Conservation (phyloP, 2,797 vertebrate genomes). For the Lagorchestes hirsutus region DNA sequence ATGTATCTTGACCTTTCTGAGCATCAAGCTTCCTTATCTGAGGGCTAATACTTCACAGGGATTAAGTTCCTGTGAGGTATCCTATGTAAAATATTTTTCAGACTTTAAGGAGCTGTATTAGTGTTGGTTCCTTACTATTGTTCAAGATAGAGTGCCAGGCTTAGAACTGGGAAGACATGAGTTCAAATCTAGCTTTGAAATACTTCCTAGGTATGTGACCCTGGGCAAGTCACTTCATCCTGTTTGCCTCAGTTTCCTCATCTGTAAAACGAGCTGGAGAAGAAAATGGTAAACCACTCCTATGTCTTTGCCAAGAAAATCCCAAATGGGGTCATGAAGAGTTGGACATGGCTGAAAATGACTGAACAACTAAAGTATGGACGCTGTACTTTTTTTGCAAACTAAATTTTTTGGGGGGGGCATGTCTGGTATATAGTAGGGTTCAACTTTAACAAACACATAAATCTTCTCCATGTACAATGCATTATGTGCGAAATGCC, state of each 20-base stretch:
- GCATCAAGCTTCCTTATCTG: not conserved
- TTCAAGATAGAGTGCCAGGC: not conserved
- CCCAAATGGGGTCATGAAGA: not conserved
- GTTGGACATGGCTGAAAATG: not conserved
- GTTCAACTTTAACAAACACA: not conserved
- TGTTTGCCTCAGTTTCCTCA: not conserved
- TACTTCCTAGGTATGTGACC: not conserved
- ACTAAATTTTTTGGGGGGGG: not conserved
- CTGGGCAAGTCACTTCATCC: too few relatives aligned
- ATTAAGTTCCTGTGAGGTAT: not conserved
- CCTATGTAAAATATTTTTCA: not conserved
- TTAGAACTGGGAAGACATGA: not conserved
- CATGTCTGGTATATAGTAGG: not conserved
- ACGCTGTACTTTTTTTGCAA: not conserved
- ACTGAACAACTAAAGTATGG: not conserved
- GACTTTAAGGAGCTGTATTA: not conserved
- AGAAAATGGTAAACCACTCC: not conserved
- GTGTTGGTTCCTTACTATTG: not conserved
- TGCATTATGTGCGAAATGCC: not conserved
- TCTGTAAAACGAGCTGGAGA: not conserved
- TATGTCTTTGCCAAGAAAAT: not conserved
- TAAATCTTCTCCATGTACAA: not conserved
- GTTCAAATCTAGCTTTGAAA: not conserved
- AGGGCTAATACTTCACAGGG: not conserved
- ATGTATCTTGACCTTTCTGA: not conserved